A percentile compares a stretch with the other conserved stretches of the same genome.
Conservation (phyloP, 2,888 invertebrate genomes). For the Pammene aurita region DNA sequence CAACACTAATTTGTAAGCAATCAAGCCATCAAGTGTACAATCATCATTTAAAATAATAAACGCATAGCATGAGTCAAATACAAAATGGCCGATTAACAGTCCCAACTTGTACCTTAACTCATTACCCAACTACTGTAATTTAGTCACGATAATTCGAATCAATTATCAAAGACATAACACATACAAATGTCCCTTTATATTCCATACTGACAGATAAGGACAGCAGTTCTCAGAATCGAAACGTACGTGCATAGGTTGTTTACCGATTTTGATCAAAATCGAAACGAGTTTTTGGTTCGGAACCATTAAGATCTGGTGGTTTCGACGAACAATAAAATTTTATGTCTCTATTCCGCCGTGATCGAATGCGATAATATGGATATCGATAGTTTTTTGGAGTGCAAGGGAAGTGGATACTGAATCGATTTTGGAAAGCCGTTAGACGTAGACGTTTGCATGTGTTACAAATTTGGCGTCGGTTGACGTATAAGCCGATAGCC, state of each 20-base stretch:
- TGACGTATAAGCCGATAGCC: too few species aligned
- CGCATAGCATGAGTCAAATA: constrained; percentile 7
- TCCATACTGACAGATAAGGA: constrained; percentile 47
- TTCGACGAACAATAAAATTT: constrained; percentile 64
- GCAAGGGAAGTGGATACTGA: neutral
- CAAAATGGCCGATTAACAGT: constrained; percentile 30
- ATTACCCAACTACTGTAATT: constrained; percentile 44
- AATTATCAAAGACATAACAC: constrained; percentile 51
- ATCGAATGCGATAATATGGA: constrained; percentile 52
- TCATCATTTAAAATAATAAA: constrained; percentile 23
- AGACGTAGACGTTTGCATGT: neutral
- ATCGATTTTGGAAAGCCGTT: constrained; percentile 9
- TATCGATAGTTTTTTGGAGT: constrained; percentile 35
- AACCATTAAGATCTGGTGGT: constrained; percentile 52
- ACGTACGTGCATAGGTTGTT: constrained; percentile 58
- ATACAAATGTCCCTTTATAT: constrained; percentile 51
- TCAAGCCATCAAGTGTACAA: neutral
- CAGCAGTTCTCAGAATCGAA: constrained; percentile 49
- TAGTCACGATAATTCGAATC: constrained; percentile 52
- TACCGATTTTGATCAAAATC: constrained; percentile 63
- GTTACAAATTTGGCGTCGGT: neutral
- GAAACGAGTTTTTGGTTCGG: constrained; percentile 51
- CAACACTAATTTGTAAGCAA: constrained; percentile 7
- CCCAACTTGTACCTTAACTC: constrained; percentile 39
- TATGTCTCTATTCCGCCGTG: constrained; percentile 62